Evolutionary conservation across 2,113 vertebrate genomes (phyloP), one percentile per base, ranked within the genome.

Genomic region (Lichenostomus cassidix): DNA sequence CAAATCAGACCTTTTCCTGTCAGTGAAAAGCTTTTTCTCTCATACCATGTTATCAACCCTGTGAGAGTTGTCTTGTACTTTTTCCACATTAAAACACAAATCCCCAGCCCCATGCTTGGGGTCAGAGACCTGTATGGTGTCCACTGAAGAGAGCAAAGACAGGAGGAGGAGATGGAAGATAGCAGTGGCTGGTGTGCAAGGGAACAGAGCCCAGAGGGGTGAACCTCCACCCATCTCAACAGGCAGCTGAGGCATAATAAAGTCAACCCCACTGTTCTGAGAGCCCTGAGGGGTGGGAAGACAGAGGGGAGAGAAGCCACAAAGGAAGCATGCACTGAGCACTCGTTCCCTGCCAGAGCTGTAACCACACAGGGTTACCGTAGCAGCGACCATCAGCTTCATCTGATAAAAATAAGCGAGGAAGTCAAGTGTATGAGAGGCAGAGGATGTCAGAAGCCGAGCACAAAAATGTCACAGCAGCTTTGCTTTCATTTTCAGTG

Each of bases 371-470:
- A 42, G 52, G 60, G 95, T 96, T 94, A 93, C 96, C 39, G 70
- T 91, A 90, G 96, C 91, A 96, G 90, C 92, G 60, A 95, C 91
- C 97, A 96, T 78, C 85, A 83, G 84, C 37, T 65, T 94, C 93
- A 93, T 96, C 92, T 96, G 96, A 97, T 97, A 97, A 97, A 97
- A 97, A 97, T 96, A 97, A 95, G 95, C 85, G 41, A 74, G 69
- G 92, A 95, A 97, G 84, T 92, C 89, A 76, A 93, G 68, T 87
- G 90, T 63, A 52, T 4, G 16, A 91, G 79, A 85, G 25, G 70
- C 37, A 94, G 89, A 79, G 71, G 91, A 86, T 93, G 91, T 97
- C 93, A 91, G 91, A 96, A 95, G 85, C 77, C 78, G 77, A 94
- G 82, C 89, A 87, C 78, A 56, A 96, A 96, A 97, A 95, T 96